Base-by-base conservation (phyloP, 23 tunicate species). In the Halocynthia aurantium region DNA sequence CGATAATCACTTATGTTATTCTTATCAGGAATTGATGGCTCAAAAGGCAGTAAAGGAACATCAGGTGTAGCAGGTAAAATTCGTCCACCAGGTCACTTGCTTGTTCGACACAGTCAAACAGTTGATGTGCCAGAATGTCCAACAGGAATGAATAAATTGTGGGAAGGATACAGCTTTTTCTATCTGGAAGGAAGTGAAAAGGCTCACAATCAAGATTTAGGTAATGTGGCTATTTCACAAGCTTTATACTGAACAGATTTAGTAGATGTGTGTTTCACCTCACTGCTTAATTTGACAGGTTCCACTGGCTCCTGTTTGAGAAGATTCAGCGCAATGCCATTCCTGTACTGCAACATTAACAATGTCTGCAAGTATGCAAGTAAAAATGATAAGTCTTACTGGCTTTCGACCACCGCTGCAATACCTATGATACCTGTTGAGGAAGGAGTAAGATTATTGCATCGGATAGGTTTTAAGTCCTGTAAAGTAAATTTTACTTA, bases 91-190 rank as follows among this genome's bases (percentile, higher is more conserved):
- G 99, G 99, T 50, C 92, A 85, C 52, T 56, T 86, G 61, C 75
- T 95, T 8, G 94, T 90, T n/a, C 61, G 77, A 8, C 99, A 95
- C 82, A 95, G 99, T 70, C 99, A 95, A 83, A 82, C 96, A 8
- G 82, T 77, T 10, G 76, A 76, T 65, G 78, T 88, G 7, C 99
- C 99, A 17, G 76, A 53, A 15, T 95, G 99, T 85, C 99, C 99
- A n/a, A 81, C 76, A 22, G 99, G 99, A 58, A 84, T 73, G 73
- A 57, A 51, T 10, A 84, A 79, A 63, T 77, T 95, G 49, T 95
- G 99, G 99, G 81, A 84, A 44, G 99, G 99, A 0, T 95, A 81
- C 80, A 88, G 96, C 57, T 57, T 95, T 71, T 69, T 88, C 50
- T 81, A 88, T 55, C 63, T 95, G 57, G 87, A 84, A 53, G 89